phyloP scores from a whole-genome alignment of 2,113 vertebrate genomes.

The Proteles cristata region DNA sequence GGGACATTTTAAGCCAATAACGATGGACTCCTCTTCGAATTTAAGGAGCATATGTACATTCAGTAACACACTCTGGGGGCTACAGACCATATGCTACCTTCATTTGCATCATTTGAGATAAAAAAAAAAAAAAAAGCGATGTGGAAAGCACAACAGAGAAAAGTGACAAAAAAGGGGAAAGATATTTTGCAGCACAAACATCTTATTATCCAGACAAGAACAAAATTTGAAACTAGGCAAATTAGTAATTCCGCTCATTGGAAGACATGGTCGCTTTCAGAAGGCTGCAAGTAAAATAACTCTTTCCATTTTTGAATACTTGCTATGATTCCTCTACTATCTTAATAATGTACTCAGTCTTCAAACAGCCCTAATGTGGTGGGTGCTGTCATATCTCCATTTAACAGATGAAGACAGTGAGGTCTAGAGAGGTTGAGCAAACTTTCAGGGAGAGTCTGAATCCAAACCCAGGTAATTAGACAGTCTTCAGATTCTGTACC shows the following conservation, averaged over 20 bases:
- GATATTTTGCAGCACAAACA: not conserved
- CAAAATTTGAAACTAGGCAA: conserved; percentile 3
- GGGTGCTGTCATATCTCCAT: not conserved
- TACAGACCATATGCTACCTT: not conserved
- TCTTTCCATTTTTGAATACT: not conserved
- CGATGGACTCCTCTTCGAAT: not conserved
- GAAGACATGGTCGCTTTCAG: not conserved
- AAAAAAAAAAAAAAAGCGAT: not conserved
- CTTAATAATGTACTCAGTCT: not conserved
- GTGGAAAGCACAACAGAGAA: not conserved
- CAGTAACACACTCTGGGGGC: not conserved
- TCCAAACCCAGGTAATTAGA: not conserved
- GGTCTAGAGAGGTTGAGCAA: not conserved
- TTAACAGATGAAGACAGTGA: not conserved
- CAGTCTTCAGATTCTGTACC: not conserved
- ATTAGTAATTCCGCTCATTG: not conserved
- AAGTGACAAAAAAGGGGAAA: not conserved
- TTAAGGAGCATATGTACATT: not conserved
- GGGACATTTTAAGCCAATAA: not conserved
- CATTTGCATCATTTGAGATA: not conserved
- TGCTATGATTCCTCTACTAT: not conserved
- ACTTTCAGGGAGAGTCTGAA: not conserved
- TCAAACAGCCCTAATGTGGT: not conserved
- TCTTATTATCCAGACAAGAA: not conserved
- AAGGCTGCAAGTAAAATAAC: not conserved